Percentiles rank a stretch among this genome's conserved stretches.
Conservation (phyloP, 2,888 invertebrate species). For the Scaptomyza flava region DNA sequence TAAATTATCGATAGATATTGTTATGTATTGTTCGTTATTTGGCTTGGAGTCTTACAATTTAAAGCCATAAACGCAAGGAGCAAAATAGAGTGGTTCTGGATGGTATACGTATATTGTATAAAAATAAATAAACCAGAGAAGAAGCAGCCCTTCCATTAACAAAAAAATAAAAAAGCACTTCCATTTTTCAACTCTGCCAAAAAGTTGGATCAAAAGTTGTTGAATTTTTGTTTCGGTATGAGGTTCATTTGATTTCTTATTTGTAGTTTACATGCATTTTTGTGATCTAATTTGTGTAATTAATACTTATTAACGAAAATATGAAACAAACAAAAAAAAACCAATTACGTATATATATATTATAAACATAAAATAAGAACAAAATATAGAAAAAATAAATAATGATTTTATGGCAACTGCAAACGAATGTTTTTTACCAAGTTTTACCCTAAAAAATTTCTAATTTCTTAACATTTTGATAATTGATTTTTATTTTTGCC, state of each 20-base stretch:
- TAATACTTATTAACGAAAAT: slow-evolving; percentile 70
- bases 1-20: neutral
- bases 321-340: slow-evolving; percentile 49
- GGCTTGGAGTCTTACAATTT: neutral
- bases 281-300: slow-evolving; percentile 82
- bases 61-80: neutral
- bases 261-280: slow-evolving; percentile 81
- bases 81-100: neutral
- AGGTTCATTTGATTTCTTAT: slow-evolving; percentile 61
- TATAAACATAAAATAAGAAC: slow-evolving; percentile 51
- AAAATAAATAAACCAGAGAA: slow-evolving; percentile 4
- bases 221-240: slow-evolving; percentile 53
- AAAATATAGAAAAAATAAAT: slow-evolving; percentile 50
- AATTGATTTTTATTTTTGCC: neutral
- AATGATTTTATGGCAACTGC: slow-evolving; percentile 71
- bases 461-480: too few relatives aligned
- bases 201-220: slow-evolving; percentile 37
- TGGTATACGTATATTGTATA: slow-evolving; percentile 10
- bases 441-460: slow-evolving; percentile 25
- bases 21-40: too few relatives aligned
- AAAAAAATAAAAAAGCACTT: neutral
- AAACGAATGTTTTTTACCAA: slow-evolving; percentile 59
- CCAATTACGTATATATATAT: slow-evolving; percentile 31
- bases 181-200: slow-evolving; percentile 39
- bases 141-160: slow-evolving; percentile 26